Conservation (phyloP, 2,113 vertebrate genomes). For the Dryoscopus gambensis region DNA sequence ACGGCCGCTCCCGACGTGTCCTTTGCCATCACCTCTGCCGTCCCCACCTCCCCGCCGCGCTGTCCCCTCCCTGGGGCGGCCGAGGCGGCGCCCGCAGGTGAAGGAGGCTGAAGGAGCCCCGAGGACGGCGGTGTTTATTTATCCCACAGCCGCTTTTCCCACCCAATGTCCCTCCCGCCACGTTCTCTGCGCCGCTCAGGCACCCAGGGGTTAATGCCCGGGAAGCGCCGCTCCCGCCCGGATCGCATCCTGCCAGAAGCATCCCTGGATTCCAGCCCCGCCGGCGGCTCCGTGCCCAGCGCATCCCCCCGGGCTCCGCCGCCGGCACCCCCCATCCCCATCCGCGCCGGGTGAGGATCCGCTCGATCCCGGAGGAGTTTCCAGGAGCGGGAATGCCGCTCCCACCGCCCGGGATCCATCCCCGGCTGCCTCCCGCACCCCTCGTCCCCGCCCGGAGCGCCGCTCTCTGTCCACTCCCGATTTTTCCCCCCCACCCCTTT, state of each 20-base stretch:
- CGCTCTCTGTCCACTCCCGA: neutral
- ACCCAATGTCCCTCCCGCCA: neutral
- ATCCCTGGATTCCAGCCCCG: neutral
- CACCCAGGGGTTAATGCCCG: neutral
- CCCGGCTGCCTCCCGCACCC: neutral
- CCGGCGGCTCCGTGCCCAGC: neutral
- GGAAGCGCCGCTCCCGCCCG: neutral
- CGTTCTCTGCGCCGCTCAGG: neutral
- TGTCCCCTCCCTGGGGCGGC: neutral
- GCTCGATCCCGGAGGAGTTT: neutral
- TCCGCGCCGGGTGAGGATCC: accelerated
- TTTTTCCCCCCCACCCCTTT: neutral
- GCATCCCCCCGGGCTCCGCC: neutral
- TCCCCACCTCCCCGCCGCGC: neutral
- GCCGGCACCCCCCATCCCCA: neutral
- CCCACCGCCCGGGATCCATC: neutral
- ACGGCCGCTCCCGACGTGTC: neutral
- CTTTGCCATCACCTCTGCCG: neutral
- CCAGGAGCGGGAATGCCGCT: neutral
- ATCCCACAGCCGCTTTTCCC: neutral
- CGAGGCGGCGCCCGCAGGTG: neutral
- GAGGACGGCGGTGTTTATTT: too few species aligned
- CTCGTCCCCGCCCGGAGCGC: neutral
- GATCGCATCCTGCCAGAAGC: neutral
- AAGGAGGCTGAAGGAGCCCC: neutral